Evolutionary conservation across 2,888 invertebrate species (phyloP).

Genomic region (Hydrotaea cyrtoneurina): DNA sequence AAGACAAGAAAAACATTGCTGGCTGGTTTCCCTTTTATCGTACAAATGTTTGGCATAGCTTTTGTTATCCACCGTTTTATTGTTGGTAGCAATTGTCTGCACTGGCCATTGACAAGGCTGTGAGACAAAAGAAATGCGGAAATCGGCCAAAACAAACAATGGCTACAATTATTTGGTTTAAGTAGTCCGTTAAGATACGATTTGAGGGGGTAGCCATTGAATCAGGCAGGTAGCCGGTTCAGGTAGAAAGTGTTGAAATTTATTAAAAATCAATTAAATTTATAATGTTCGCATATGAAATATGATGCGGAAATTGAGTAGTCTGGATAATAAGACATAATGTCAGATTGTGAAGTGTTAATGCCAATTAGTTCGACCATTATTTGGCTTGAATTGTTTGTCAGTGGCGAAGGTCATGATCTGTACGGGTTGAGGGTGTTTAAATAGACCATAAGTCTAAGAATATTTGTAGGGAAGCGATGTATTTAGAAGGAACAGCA

Average conservation of each 20-base stretch:
- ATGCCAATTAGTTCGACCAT: background rate
- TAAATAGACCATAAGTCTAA: too few species aligned
- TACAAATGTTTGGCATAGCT: background rate
- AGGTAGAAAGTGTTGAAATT: slow-evolving; percentile 35
- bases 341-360: background rate
- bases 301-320: slow-evolving; percentile 11
- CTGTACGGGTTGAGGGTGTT: too few species aligned
- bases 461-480: too few species aligned
- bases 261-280: slow-evolving; percentile 18
- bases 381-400: background rate
- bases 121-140: slow-evolving; percentile 29
- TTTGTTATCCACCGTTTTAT: slow-evolving; percentile 6
- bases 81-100: background rate
- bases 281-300: background rate
- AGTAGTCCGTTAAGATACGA: background rate
- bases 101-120: slow-evolving; percentile 16
- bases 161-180: background rate
- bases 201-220: background rate
- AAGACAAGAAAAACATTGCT: background rate
- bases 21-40: background rate
- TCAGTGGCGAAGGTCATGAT: background rate
- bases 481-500: too few species aligned
- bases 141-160: background rate
- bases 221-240: slow-evolving; percentile 11
- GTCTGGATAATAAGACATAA: background rate